A percentile compares a stretch with the other conserved stretches of the same genome.
Evolutionary conservation across 2,888 invertebrate genomes (phyloP).

Genomic region (Argyra leucocephala): DNA sequence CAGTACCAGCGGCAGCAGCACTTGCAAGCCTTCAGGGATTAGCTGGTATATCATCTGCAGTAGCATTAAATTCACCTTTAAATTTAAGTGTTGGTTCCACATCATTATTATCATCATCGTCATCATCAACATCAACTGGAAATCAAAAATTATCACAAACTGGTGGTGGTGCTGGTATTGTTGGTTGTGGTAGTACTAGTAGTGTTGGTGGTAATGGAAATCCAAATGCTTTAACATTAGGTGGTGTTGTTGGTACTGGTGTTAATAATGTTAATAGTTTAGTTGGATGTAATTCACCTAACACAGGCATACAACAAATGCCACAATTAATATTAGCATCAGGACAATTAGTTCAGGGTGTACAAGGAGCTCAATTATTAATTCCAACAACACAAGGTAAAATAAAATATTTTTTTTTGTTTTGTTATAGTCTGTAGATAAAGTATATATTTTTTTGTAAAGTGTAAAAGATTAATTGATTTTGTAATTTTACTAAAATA

Average conservation of each 20-base stretch:
- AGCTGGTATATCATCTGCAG: conserved; percentile 42
- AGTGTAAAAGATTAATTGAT: background rate
- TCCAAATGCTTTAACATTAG: conserved; percentile 37
- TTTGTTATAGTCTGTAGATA: conserved; percentile 7
- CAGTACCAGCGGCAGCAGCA: conserved; percentile 52
- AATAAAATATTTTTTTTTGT: conserved; percentile 12
- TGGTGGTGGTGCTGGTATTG: background rate
- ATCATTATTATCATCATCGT: conserved; percentile 30
- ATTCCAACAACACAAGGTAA: conserved; percentile 92
- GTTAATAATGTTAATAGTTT: conserved; percentile 48
- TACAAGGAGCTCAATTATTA: conserved; percentile 85
- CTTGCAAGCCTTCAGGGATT: conserved; percentile 56
- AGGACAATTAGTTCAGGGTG: conserved; percentile 83
- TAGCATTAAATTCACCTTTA: conserved; percentile 69
- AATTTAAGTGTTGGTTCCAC: conserved; percentile 65
- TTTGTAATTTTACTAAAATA: background rate
- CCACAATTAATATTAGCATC: conserved; percentile 86
- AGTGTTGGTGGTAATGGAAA: conserved; percentile 26
- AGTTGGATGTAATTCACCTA: conserved; percentile 32
- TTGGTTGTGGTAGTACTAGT: background rate
- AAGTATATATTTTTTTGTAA: background rate
- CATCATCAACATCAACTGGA: conserved; percentile 29
- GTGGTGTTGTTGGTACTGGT: conserved; percentile 40
- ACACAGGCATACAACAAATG: conserved; percentile 48
- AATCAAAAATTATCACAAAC: conserved; percentile 26